Evolutionary conservation across 2,888 invertebrate species (phyloP).

Genomic region (Muscina levida): DNA sequence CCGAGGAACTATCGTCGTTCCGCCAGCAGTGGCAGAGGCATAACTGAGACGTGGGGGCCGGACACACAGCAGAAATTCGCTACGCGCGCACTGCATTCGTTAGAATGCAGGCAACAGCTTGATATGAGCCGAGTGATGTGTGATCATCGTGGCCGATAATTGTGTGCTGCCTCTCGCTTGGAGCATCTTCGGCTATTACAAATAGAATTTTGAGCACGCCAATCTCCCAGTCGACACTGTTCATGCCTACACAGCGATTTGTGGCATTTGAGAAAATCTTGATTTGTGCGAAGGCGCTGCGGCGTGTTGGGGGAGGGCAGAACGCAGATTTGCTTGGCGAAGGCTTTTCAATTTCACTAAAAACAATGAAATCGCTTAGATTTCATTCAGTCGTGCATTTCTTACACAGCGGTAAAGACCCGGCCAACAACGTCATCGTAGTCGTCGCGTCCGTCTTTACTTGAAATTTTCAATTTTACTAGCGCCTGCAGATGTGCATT

Average conservation of each 20-base stretch:
- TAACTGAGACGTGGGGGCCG: neutral
- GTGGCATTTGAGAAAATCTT: slow-evolving; percentile 48
- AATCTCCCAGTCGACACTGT: neutral
- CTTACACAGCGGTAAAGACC: slow-evolving; percentile 74
- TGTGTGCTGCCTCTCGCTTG: neutral
- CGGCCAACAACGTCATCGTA: slow-evolving; percentile 29
- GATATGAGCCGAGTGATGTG: no score
- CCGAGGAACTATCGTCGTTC: neutral
- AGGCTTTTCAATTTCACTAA: slow-evolving; percentile 42
- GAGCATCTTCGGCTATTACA: neutral
- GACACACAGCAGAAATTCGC: slow-evolving; percentile 4
- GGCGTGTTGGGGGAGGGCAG: neutral
- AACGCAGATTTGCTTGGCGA: neutral
- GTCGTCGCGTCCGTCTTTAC: neutral
- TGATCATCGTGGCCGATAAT: no score
- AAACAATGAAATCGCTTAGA: slow-evolving; percentile 74
- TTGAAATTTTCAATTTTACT: no score
- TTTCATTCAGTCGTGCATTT: slow-evolving; percentile 75
- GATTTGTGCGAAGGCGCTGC: slow-evolving; percentile 1
- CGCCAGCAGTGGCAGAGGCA: neutral
- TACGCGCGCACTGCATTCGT: neutral
- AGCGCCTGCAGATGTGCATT: no score
- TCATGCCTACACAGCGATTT: slow-evolving; percentile 33
- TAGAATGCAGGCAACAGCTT: slow-evolving; percentile 4
- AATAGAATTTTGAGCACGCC: slow-evolving; percentile 22